Percentiles rank a stretch among this genome's conserved stretches.
Conservation (phyloP, 2,888 invertebrate genomes). For the Xiphydria camelus region DNA sequence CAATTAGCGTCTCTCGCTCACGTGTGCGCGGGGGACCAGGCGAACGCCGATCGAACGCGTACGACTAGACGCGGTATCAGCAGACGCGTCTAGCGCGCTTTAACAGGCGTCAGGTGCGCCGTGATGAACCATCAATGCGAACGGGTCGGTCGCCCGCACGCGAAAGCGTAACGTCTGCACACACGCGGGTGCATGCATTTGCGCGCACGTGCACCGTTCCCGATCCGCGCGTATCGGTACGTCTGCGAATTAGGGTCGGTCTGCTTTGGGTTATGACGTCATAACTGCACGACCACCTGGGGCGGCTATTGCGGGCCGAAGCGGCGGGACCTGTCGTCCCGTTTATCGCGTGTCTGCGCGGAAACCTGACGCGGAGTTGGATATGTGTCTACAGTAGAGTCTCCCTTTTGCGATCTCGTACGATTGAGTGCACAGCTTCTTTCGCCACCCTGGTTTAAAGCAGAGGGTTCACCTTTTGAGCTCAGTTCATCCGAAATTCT, state of each 20-base stretch:
- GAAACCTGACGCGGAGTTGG: too few relatives aligned
- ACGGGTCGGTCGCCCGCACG: constrained; percentile 1
- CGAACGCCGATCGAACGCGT: too few relatives aligned
- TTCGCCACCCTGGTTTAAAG: too few relatives aligned
- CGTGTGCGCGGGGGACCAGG: not conserved
- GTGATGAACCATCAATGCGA: constrained; percentile 36
- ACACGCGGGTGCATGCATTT: constrained; percentile 15
- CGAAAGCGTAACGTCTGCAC: not conserved
- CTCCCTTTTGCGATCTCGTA: too few relatives aligned
- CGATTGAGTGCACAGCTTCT: too few relatives aligned
- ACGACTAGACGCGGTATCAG: constrained; percentile 21
- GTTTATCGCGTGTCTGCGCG: constrained; percentile 37
- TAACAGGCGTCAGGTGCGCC: constrained; percentile 45
- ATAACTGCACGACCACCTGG: constrained; percentile 48
- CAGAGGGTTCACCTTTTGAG: too few relatives aligned
- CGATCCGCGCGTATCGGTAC: constrained; percentile 13
- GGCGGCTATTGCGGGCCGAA: constrained; percentile 42
- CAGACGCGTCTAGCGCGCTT: constrained; percentile 37
- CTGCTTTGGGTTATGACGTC: constrained; percentile 48
- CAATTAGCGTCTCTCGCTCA: constrained; percentile 26
- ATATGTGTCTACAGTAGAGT: too few relatives aligned
- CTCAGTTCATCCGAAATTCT: too few relatives aligned
- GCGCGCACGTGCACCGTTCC: constrained; percentile 16
- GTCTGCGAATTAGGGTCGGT: constrained; percentile 44
- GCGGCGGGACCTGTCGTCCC: constrained; percentile 41